Evolutionary conservation across 2,797 vertebrate species (phyloP).

Genomic region (Bradypodion pumilum): DNA sequence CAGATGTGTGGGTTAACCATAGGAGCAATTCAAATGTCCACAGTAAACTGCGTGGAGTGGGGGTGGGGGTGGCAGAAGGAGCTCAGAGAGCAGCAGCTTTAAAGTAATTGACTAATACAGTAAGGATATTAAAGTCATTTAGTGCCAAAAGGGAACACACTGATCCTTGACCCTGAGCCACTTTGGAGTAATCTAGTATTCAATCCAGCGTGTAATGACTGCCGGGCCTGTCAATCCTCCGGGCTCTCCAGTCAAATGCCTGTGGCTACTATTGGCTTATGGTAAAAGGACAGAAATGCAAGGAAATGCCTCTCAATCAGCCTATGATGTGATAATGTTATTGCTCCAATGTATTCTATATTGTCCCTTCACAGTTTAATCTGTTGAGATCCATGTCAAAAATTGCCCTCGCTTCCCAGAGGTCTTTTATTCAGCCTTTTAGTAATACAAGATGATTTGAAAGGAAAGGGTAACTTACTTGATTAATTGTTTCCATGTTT

Average conservation of each 20-base stretch:
- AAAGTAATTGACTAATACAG: constrained; percentile 99
- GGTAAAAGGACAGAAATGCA: constrained; percentile 82
- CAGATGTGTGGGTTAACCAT: constrained; percentile 86
- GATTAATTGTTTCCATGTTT: constrained; percentile 78
- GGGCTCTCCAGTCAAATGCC: constrained; percentile 89
- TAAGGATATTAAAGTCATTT: constrained; percentile 99
- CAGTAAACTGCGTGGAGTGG: constrained; percentile 79
- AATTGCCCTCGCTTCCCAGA: constrained; percentile 81
- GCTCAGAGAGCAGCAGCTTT: constrained; percentile 88
- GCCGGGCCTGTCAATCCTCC: constrained; percentile 98
- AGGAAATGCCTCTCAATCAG: constrained; percentile 84
- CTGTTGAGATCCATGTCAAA: constrained; percentile 85
- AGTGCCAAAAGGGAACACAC: constrained; percentile 99
- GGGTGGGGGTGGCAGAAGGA: constrained; percentile 73
- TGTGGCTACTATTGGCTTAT: constrained; percentile 86
- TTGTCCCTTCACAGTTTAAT: constrained; percentile 83
- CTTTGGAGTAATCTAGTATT: constrained; percentile 99
- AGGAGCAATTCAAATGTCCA: constrained; percentile 86
- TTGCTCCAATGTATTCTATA: constrained; percentile 82
- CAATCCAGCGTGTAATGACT: constrained; percentile 99
- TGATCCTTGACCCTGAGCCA: constrained; percentile 99
- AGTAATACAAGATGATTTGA: constrained; percentile 78
- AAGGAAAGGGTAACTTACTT: constrained; percentile 75
- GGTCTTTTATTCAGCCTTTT: constrained; percentile 79
- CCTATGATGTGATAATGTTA: constrained; percentile 84